Evolutionary conservation across 92 coral and sea anemone genomes (phyloP).

Genomic region (Nematostella vectensis): DNA sequence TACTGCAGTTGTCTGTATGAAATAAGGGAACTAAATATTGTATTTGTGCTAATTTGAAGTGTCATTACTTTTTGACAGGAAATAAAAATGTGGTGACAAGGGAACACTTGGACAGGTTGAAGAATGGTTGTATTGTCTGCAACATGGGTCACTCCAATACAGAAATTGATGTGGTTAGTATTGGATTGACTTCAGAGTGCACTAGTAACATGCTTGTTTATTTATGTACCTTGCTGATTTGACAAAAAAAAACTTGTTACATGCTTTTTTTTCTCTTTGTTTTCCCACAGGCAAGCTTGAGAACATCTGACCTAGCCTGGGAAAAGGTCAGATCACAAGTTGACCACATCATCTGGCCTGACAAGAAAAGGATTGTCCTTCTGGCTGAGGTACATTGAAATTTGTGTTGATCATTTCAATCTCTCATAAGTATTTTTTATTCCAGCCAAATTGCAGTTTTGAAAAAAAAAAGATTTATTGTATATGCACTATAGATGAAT

Average conservation of each 20-base stretch:
- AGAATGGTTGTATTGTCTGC: conserved; percentile 98
- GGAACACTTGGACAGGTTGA: conserved; percentile 92
- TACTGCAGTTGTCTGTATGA: no score
- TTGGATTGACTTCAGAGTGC: background rate
- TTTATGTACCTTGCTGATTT: no score
- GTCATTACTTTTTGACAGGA: no score
- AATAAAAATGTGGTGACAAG: conserved; percentile 96
- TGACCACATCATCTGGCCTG: conserved; percentile 99
- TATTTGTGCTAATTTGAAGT: no score
- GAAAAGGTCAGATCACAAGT: conserved; percentile 99
- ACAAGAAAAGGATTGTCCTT: conserved; percentile 91
- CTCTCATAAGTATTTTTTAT: no score
- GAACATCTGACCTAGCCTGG: conserved; percentile 97
- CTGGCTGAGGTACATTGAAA: conserved; percentile 77
- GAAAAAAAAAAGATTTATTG: no score
- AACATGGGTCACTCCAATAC: conserved; percentile 99
- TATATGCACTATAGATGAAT: no score
- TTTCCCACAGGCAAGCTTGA: conserved; percentile 78
- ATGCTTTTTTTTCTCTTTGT: background rate
- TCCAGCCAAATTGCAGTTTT: no score
- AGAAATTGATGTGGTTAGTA: conserved; percentile 97
- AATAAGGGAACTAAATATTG: no score
- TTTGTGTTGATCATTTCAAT: no score
- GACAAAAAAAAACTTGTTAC: no score
- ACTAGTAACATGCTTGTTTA: no score